Base-by-base conservation (phyloP, 1,140 invertebrate species). In the Neodiprion virginianus region DNA sequence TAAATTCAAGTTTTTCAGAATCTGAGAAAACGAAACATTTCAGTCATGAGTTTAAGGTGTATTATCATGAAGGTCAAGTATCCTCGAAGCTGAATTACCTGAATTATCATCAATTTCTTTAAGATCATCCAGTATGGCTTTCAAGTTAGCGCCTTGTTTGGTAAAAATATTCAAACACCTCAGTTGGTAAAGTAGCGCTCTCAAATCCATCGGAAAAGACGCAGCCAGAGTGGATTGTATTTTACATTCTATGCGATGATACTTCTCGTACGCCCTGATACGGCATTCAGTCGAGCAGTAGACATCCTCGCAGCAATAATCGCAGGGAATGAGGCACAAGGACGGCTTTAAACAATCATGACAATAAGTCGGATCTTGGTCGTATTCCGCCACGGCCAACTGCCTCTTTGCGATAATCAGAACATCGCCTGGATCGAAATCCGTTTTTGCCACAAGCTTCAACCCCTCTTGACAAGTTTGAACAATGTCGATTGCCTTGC, bases 201-300 rank as follows among this genome's bases (percentile, higher is more conserved):
- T 4, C 14, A 7, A 12, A 23, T 21, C 5, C 40, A 23, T 17
- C 0, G 53, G 53, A 8, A 61, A 17, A 61, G 53, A 7, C 11
- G 4, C 11, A 4, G n/a, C 4, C 53, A 61, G 8, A 17, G 53
- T 61, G 53, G 11, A 61, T 17, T 61, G 53, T 61, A 75, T 23
- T 67, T 71, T n/a, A 40, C 74, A 75, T 49, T 75, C 74, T 8
- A 67, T 48, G 23, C 49, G n/a, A 68, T 75, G 74, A 21, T 48
- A 70, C 14, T 61, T 72, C 28, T 75, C 2, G 67, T 48, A 75
- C 48, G 61, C 65, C 10, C 67, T 47, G 14, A n/a, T 40, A 21
- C 48, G 47, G 48, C 74, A 75, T 40, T 48, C n/a, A 1, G 9
- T 9, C 8, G 53, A 21, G 48, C 74, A 75, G 71, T 75, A 75